These are phyloP conservation scores for Nephrotoma flavescens DNA, from an alignment of 2,888 invertebrate species.

Conservation along the genomic window DNA sequence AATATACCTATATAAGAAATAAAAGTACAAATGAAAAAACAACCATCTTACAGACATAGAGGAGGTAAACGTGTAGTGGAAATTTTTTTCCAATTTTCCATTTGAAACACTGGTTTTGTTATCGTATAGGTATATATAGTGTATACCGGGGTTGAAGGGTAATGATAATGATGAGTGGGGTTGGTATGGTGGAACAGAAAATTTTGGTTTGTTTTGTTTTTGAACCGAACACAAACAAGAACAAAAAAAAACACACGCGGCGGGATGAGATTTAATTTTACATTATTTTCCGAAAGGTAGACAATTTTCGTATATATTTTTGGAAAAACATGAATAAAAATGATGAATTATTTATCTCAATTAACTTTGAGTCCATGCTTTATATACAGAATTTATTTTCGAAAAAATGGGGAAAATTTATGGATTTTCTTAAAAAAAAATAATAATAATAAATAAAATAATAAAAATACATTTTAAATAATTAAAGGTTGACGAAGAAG, in stretches of 20 bases:
- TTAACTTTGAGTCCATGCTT: constrained; percentile 1
- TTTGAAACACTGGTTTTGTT: not conserved
- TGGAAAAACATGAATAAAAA: not conserved
- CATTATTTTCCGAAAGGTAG: not conserved
- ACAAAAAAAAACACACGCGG: not conserved
- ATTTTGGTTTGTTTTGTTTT: not conserved
- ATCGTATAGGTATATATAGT: not conserved
- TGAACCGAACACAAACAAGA: not conserved
- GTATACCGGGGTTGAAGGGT: not conserved
- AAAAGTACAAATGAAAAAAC: not conserved
- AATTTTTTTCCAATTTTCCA: not conserved
- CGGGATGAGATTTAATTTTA: not conserved
- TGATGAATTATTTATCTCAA: constrained; percentile 6
- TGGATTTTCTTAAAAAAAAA: not conserved
- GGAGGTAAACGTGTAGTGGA: not conserved
- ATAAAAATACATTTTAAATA: not conserved
- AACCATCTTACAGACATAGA: not conserved
- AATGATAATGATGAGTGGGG: not conserved
- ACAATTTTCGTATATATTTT: not conserved
- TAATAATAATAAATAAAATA: not conserved
- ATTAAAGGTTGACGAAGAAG: not conserved
- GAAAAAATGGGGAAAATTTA: not conserved
- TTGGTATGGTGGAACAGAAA: not conserved
- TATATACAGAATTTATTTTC: not conserved
- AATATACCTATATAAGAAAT: not conserved